A percentile compares a stretch with the other conserved stretches of the same genome.
Evolutionary conservation across 1,140 invertebrate species (phyloP).

Genomic region (Lucilia cuprina): DNA sequence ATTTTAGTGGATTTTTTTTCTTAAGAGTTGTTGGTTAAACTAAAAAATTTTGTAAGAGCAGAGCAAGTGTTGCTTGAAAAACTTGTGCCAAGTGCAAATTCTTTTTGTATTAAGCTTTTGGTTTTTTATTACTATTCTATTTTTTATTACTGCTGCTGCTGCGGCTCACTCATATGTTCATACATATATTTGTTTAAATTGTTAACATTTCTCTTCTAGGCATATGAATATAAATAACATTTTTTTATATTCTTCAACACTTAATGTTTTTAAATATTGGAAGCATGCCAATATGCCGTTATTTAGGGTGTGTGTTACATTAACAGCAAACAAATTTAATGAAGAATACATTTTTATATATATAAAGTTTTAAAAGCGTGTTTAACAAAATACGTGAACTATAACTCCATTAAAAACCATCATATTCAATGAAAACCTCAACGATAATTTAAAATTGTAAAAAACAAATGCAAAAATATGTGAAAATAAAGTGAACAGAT

Average conservation of each 20-base stretch:
- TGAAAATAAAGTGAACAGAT: no score
- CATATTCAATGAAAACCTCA: not conserved
- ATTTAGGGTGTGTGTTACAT: constrained; percentile 30
- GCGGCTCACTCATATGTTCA: no score
- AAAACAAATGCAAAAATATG: no score
- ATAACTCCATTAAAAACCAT: constrained; percentile 24
- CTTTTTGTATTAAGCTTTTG: not conserved
- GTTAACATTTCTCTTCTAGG: constrained; percentile 22
- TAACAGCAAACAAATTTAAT: not conserved
- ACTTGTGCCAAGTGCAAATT: constrained; percentile 31
- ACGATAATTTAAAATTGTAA: no score
- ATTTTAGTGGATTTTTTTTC: not conserved
- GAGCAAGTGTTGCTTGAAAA: not conserved
- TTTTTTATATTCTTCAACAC: not conserved
- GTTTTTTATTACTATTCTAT: not conserved
- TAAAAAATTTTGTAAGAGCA: not conserved
- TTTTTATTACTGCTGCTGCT: constrained; percentile 10
- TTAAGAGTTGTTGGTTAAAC: not conserved
- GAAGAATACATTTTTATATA: not conserved
- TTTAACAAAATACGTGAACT: constrained; percentile 28
- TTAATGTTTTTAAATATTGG: not conserved
- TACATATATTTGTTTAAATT: constrained; percentile 17
- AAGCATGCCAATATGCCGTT: constrained; percentile 30
- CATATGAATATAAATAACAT: not conserved
- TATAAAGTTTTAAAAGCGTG: constrained; percentile 10